Percentiles rank a stretch among this genome's conserved stretches.
Conservation (phyloP, 2,797 vertebrate species). For the Staurois parvus region DNA sequence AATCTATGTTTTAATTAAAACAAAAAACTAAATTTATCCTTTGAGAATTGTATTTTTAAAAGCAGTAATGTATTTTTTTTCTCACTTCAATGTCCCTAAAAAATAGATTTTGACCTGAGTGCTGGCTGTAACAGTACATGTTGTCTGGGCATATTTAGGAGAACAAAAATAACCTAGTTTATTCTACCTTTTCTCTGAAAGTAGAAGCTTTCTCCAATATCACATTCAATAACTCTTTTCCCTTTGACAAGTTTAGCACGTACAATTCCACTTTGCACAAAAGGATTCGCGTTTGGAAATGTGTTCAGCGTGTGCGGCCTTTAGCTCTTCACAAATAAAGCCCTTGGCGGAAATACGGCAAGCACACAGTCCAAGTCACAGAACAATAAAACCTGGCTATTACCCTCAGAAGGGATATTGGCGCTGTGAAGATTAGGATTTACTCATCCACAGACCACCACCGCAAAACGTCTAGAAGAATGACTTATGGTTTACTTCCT, state of each 20-base stretch:
- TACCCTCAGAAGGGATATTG: constrained; percentile 48
- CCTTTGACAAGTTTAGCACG: constrained; percentile 45
- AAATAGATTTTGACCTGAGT: too few species aligned
- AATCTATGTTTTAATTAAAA: too few species aligned
- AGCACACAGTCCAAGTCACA: constrained; percentile 36
- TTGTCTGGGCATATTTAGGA: constrained; percentile 24
- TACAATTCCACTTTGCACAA: constrained; percentile 39
- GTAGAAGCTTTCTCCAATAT: constrained; percentile 32
- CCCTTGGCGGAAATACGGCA: constrained; percentile 34
- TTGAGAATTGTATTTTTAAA: too few species aligned
- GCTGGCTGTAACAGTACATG: not conserved
- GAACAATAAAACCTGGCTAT: constrained; percentile 40
- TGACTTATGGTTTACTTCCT: constrained; percentile 16
- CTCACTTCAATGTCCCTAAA: too few species aligned
- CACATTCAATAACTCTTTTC: constrained; percentile 49
- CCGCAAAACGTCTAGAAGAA: constrained; percentile 7
- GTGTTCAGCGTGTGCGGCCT: constrained; percentile 32
- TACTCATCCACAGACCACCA: constrained; percentile 18
- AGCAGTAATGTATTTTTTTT: too few species aligned
- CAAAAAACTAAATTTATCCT: too few species aligned
- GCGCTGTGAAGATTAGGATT: constrained; percentile 36
- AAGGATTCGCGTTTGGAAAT: constrained; percentile 20
- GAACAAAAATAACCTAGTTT: constrained; percentile 3
- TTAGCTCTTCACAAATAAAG: constrained; percentile 50
- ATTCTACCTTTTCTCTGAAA: constrained; percentile 10